phyloP scores from a whole-genome alignment of 2,113 vertebrate genomes.

The Bambusicola thoracicus region DNA sequence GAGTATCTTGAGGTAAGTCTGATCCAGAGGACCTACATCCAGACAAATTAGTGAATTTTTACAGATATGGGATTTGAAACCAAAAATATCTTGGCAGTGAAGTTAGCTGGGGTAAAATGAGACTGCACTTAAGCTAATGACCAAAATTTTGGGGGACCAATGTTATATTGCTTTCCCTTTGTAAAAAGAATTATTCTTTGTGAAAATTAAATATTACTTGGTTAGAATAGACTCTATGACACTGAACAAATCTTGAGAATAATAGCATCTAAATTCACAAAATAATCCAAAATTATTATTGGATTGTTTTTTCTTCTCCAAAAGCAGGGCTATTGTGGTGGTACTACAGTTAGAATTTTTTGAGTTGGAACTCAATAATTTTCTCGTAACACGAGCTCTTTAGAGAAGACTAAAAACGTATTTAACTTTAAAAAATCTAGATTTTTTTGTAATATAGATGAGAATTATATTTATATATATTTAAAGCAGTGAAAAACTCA shows the following conservation, averaged over 20 bases:
- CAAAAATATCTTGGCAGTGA: not conserved
- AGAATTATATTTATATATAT: not conserved
- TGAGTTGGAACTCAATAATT: not conserved
- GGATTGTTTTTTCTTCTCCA: not conserved
- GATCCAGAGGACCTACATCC: not conserved
- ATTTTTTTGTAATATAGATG: not conserved
- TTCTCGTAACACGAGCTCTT: not conserved
- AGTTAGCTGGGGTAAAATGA: not conserved
- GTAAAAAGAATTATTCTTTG: not conserved
- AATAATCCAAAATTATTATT: not conserved
- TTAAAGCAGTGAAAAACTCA: not conserved
- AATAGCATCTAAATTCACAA: rapidly evolving
- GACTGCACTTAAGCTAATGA: not conserved
- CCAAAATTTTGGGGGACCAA: not conserved
- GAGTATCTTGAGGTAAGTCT: not conserved
- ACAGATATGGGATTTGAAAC: not conserved
- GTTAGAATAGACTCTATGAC: not conserved
- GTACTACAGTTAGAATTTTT: not conserved
- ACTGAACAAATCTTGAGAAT: not conserved
- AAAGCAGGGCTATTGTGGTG: not conserved
- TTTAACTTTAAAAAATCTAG: not conserved
- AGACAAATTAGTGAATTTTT: not conserved
- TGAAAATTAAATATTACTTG: not conserved
- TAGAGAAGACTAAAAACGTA: not conserved
- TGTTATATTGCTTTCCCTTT: not conserved